Base-by-base conservation (phyloP, 1,140 invertebrate genomes). In the Brachionus rubens region DNA sequence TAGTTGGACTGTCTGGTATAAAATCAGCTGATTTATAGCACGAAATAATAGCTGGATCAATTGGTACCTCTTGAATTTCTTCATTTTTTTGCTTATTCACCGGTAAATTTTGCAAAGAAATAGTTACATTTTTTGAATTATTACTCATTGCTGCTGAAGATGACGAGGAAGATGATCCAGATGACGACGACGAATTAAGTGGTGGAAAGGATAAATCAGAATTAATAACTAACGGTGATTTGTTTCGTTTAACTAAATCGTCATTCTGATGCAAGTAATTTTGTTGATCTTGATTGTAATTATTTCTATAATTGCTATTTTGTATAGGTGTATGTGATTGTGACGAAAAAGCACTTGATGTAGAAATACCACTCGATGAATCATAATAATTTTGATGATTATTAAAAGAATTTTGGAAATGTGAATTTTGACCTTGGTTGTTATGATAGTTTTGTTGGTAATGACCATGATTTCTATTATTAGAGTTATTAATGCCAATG, bases 21-120 rank as follows among this genome's bases (percentile, higher is more conserved):
- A 6, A 43, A 12, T 65, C 59, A 28, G 59, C 59, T 24, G 59
- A 65, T 43, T 65, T 65, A 7, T 43, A 65, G 36, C 40, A 65
- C n/a, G 59, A 65, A 19, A 65, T 65, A 9, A 65, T 65, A 21
- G 59, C 59, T 21, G 59, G 59, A 43, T 65, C 59, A n/a, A 26
- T 65, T 9, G 59, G 59, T 41, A 24, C 26, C 1, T 65, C 59
- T 24, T n/a, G 24, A 3, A 1, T 9, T 16, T 62, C 56, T 10
- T 65, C 59, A 28, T 21, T 24, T 26, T n/a, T 59, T 59, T 59
- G 26, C 24, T 28, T 59, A 36, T 46, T 46, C 43, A 33, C 28
- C 54, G 54, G 54, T 59, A 65, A 43, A 26, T 46, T 65, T 24
- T 24, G 33, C 24, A 65, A 24, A 3, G 59, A 65, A 14, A 65